These are phyloP conservation scores for Sebastiscus tertius DNA, from an alignment of 2,797 vertebrate species.

Conservation along the genomic window DNA sequence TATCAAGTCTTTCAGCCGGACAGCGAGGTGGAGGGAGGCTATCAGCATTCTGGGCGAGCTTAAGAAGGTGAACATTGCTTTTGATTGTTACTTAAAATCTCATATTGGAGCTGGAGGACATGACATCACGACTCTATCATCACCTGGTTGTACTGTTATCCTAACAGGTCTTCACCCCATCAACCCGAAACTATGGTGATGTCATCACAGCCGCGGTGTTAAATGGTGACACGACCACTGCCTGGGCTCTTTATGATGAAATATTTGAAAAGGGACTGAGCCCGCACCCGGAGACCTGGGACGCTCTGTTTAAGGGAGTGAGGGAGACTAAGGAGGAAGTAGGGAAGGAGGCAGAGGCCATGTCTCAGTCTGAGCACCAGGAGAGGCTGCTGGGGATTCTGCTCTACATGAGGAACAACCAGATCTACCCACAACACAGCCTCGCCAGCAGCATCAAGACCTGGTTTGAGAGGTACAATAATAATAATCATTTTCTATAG, in stretches of 20 bases:
- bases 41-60: slow-evolving; percentile 84
- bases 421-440: slow-evolving; percentile 87
- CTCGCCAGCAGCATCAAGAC: slow-evolving; percentile 86
- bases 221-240: slow-evolving; percentile 79
- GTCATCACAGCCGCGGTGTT: slow-evolving; percentile 85
- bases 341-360: neutral
- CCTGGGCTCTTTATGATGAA: slow-evolving; percentile 88
- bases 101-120: neutral
- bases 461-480: slow-evolving; percentile 93
- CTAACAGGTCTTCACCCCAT: slow-evolving; percentile 77
- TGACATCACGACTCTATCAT: neutral
- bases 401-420: slow-evolving; percentile 89
- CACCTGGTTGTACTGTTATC: neutral
- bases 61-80: slow-evolving; percentile 75
- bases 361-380: slow-evolving; percentile 62
- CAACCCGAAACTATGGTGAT: slow-evolving; percentile 84
- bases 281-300: slow-evolving; percentile 86
- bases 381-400: slow-evolving; percentile 85
- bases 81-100: neutral
- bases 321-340: slow-evolving; percentile 43
- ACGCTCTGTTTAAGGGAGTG: slow-evolving; percentile 83
- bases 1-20: slow-evolving; percentile 86
- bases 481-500: no score
- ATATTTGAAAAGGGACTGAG: slow-evolving; percentile 77
- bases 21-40: slow-evolving; percentile 87